Evolutionary conservation across 2,888 invertebrate genomes (phyloP).

Genomic region (Dendrolimus houi): DNA sequence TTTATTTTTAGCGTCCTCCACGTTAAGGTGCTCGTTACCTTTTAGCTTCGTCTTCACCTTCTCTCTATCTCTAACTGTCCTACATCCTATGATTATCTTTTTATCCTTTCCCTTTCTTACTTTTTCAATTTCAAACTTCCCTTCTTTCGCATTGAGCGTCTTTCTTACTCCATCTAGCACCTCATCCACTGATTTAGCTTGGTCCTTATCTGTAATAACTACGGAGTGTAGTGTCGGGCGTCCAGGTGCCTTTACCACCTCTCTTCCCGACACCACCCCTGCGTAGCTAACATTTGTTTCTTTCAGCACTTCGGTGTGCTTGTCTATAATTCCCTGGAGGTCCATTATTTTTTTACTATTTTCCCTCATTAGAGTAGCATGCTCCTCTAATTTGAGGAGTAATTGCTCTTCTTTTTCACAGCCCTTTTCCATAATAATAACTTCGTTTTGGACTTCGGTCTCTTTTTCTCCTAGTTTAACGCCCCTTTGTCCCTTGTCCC

Average conservation of each 20-base stretch:
- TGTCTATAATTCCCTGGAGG: too few relatives aligned
- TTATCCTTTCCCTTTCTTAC: background rate
- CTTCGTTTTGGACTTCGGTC: too few relatives aligned
- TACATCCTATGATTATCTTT: constrained; percentile 7
- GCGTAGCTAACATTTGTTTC: background rate
- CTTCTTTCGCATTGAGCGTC: background rate
- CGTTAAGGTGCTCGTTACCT: constrained; percentile 1
- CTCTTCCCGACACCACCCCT: background rate
- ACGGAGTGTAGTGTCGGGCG: background rate
- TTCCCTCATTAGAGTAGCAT: too few relatives aligned
- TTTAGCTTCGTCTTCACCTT: constrained; percentile 6
- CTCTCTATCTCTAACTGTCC: constrained; percentile 5
- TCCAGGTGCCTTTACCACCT: background rate
- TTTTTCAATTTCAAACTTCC: background rate
- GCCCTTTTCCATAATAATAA: too few relatives aligned
- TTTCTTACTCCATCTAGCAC: background rate
- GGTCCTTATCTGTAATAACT: background rate
- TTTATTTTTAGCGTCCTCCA: constrained; percentile 10
- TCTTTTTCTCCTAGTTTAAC: too few relatives aligned
- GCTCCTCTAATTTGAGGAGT: too few relatives aligned
- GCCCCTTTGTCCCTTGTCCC: too few relatives aligned
- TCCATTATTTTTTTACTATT: too few relatives aligned
- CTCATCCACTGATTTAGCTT: background rate
- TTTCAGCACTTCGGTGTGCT: too few relatives aligned
- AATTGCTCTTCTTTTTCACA: too few relatives aligned